Evolutionary conservation across 2,888 invertebrate species (phyloP).

Genomic region (Apamea sordens): DNA sequence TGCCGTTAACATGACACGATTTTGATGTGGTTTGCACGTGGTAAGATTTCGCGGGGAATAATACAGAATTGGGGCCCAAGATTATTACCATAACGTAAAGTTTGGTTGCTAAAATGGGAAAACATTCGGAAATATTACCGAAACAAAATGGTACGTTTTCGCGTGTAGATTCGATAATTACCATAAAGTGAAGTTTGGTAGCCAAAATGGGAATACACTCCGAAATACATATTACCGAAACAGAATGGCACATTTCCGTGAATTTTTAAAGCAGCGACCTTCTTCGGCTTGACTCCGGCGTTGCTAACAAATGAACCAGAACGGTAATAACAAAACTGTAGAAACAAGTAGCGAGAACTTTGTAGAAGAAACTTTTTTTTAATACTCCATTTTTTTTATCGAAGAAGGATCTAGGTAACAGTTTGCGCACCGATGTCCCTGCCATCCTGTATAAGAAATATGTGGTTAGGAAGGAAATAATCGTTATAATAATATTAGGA

Average conservation of each 20-base stretch:
- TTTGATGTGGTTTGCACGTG: neutral
- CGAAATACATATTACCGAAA: neutral
- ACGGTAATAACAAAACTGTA: conserved; percentile 6
- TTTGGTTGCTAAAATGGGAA: conserved; percentile 7
- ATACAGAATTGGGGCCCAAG: neutral
- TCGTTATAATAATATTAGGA: neutral
- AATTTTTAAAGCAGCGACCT: neutral
- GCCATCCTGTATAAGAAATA: neutral
- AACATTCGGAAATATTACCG: conserved; percentile 11
- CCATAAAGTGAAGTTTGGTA: neutral
- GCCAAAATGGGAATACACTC: conserved; percentile 13
- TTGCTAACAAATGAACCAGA: conserved; percentile 9
- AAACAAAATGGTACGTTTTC: conserved; percentile 22
- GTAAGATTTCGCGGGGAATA: neutral
- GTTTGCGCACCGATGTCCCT: no score
- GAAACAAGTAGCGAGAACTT: neutral
- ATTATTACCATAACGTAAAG: conserved; percentile 22
- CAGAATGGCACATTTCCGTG: conserved; percentile 20
- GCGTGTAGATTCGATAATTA: neutral
- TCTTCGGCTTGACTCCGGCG: conserved; percentile 19
- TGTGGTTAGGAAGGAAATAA: neutral
- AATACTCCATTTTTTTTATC: no score
- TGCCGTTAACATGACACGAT: neutral
- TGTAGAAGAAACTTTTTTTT: neutral
- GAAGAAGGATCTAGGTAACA: no score